These are phyloP conservation scores for Phrynocephalus guinanensis DNA, from an alignment of 2,797 vertebrate species.

Conservation along the genomic window DNA sequence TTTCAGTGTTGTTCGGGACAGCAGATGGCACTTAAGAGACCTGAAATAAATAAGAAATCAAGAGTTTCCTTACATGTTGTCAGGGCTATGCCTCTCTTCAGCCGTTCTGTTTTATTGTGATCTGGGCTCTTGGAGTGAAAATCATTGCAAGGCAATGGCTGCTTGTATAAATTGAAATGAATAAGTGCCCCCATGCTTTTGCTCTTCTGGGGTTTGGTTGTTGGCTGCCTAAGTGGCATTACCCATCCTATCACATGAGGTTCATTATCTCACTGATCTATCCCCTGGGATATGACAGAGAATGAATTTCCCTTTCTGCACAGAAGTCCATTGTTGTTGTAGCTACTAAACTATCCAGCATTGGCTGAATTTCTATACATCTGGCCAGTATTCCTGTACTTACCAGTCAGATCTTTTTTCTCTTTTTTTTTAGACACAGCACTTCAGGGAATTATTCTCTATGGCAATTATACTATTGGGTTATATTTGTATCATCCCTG, in stretches of 20 bases:
- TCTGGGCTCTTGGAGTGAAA: not conserved
- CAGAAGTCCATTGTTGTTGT: constrained; percentile 35
- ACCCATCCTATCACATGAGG: constrained; percentile 38
- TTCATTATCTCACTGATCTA: constrained; percentile 34
- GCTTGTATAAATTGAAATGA: not conserved
- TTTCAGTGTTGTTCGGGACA: not conserved
- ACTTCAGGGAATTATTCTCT: constrained; percentile 16
- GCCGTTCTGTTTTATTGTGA: not conserved
- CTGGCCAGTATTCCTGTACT: constrained; percentile 7
- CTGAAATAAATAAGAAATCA: not conserved
- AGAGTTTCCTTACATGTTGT: not conserved
- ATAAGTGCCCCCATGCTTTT: not conserved
- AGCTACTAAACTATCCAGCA: constrained; percentile 3
- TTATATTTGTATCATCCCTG: not conserved
- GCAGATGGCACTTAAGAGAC: not conserved
- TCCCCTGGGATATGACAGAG: constrained; percentile 20
- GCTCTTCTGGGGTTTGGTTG: constrained; percentile 9
- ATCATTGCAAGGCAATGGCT: not conserved
- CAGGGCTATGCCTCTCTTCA: not conserved
- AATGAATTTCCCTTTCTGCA: constrained; percentile 33
- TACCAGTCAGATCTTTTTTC: constrained; percentile 18
- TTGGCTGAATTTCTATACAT: constrained; percentile 16
- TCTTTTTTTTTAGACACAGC: constrained; percentile 22
- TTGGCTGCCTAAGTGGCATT: constrained; percentile 11
- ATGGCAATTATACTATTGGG: not conserved